Percentiles rank a stretch among this genome's conserved stretches.
These are phyloP conservation scores for Cebidichthys violaceus DNA, from an alignment of 2,113 vertebrate species.

Conservation along the genomic window DNA sequence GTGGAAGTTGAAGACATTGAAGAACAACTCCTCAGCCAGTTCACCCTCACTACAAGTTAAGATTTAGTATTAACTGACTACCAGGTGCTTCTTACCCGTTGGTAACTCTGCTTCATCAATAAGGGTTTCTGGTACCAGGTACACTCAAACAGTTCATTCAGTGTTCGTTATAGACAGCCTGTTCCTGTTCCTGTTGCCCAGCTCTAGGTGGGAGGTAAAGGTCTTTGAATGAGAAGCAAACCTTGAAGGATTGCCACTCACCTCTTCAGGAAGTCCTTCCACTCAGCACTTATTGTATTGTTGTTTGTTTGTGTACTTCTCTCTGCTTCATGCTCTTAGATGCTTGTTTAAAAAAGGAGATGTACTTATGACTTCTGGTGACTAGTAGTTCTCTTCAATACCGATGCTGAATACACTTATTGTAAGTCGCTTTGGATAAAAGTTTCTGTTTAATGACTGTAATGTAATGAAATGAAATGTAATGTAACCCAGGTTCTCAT, in stretches of 20 bases:
- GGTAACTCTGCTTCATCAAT: background rate
- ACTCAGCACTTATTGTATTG: too few species aligned
- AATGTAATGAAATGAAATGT: too few species aligned
- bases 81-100: background rate
- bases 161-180: background rate
- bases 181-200: background rate
- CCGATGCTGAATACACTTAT: too few species aligned
- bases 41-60: background rate
- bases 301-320: too few species aligned
- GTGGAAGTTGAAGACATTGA: background rate
- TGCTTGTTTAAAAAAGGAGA: too few species aligned
- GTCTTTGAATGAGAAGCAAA: background rate
- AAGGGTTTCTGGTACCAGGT: background rate
- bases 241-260: background rate
- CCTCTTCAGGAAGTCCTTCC: too few species aligned
- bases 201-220: background rate
- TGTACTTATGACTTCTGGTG: too few species aligned
- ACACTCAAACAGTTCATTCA: too few species aligned
- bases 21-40: background rate
- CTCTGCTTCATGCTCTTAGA: too few species aligned
- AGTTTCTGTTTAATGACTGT: too few species aligned
- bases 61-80: background rate
- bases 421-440: background rate
- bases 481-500: too few species aligned
- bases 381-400: too few species aligned